phyloP scores from a whole-genome alignment of 2,888 invertebrate species.

The Patella depressa region DNA sequence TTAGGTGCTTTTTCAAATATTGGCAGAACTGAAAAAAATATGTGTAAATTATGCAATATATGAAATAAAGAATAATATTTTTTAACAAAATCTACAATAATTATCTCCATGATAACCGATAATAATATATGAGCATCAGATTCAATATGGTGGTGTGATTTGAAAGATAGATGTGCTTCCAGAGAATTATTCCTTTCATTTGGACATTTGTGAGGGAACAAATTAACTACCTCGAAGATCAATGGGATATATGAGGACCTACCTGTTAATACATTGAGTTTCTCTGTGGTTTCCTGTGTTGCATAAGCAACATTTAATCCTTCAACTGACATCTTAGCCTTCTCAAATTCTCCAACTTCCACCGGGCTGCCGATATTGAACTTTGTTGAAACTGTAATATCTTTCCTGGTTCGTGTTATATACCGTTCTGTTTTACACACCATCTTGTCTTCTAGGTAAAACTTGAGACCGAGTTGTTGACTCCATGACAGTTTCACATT shows the following conservation, averaged over 20 bases:
- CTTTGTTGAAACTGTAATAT: conserved; percentile 12
- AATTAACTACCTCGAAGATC: no score
- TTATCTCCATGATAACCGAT: no score
- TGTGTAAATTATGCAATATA: not conserved
- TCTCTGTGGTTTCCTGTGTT: conserved; percentile 35
- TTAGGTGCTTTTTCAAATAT: conserved; percentile 38
- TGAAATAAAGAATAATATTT: no score
- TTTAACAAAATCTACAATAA: no score
- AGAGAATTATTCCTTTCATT: no score
- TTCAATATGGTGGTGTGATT: no score
- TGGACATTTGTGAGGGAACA: no score
- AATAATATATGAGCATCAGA: no score
- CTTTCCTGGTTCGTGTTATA: conserved; percentile 14
- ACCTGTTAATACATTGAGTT: conserved; percentile 33
- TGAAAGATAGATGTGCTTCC: no score
- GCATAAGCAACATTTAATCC: conserved; percentile 43
- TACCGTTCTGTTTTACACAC: conserved; percentile 14
- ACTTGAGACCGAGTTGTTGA: conserved; percentile 36
- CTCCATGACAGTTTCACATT: conserved; percentile 48
- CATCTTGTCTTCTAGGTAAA: conserved; percentile 37
- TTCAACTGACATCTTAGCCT: conserved; percentile 39
- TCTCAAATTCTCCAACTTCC: conserved; percentile 16
- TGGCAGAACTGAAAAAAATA: conserved; percentile 35
- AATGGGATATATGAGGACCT: not conserved
- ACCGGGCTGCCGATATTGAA: conserved; percentile 32